Evolutionary conservation across 2,113 vertebrate species (phyloP), one percentile per base, ranked within the genome.

Genomic region (Nycticorax nycticorax): DNA sequence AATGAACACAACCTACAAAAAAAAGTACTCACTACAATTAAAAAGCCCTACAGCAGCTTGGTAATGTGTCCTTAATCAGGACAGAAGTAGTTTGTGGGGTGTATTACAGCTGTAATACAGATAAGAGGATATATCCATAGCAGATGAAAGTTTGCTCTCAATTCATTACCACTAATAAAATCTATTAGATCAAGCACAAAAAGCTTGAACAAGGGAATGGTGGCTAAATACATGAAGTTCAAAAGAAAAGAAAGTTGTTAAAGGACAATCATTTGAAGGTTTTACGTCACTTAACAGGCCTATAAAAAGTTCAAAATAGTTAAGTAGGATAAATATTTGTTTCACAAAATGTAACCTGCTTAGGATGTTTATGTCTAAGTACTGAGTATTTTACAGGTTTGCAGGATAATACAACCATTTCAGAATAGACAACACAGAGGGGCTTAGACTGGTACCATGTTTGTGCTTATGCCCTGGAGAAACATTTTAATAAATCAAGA

Each of bases 161-260:
- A 77, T 92, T 88, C 85, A 86, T 67, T 94, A 84, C 67, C 41
- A n/a, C 63, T 82, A 95, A 93, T 92, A 95, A 92, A 92, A 85
- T 86, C 50, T 83, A 77, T 66, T 69, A 90, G 59, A 88, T 80
- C 55, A 88, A 83, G 85, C 35, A 86, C 55, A 88, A 56, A 94
- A 80, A 63, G 50, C 48, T 63, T 77, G 43, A 86, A 79, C 55
- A 86, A 93, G 47, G 52, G 75, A 92, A 95, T 60, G 55, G 79
- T 80, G 93, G 55, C 68, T 86, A 86, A 92, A 94, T 32, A 74
- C 5, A 32, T 23, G 22, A 85, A 90, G 67, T 90, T 93, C 83
- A 80, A 95, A 93, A 88, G 59, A 80, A 83, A 79, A 41, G 10
- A 41, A 81, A 63, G 41, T 74, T 83, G 71, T 83, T 94, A 80